Base-by-base conservation (phyloP, 1,140 invertebrate genomes). In the Spodoptera litura region DNA sequence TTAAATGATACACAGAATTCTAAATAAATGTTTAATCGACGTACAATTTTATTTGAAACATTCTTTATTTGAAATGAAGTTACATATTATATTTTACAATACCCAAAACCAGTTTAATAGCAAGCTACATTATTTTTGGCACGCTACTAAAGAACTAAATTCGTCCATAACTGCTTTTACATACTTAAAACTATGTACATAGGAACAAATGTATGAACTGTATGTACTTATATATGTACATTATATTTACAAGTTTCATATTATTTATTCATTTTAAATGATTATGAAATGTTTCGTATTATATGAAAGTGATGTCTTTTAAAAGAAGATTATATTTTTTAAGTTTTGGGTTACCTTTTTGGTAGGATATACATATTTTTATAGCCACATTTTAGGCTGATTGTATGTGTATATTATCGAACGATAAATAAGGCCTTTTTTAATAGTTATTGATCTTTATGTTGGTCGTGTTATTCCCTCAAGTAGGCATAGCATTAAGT, bases 101-200 rank as follows among this genome's bases (percentile, higher is more conserved):
- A 79, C 83, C 83, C 83, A 81, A 81, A 85, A 83, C 81, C 83
- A 68, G 59, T 71, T 80, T 80, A 83, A 44, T 83, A 84, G 82
- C 83, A 77, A 78, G 79, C 80, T 82, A 84, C 25, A 80, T 68
- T 83, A 86, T 89, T 84, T 92, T 93, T 92, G 92, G 91, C 92
- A 92, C 90, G 78, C 88, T 89, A 91, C 89, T 85, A 83, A 68
- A 87, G 81, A 83, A 80, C 87, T 89, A 91, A 91, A 90, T 87
- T 88, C 85, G 86, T 84, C 78, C 81, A 51, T 59, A 58, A 66
- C 76, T 83, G 86, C 87, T 64, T 55, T 77, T 83, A 83, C 72
- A 59, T 74, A 79, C 76, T 86, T 79, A 84, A 82, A 86, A 85
- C 68, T 93, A 91, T 91, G 80, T 93, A 93, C 91, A 93, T 93